Evolutionary conservation across 1,140 invertebrate genomes (phyloP).

Genomic region (Armadillidium nasatum): DNA sequence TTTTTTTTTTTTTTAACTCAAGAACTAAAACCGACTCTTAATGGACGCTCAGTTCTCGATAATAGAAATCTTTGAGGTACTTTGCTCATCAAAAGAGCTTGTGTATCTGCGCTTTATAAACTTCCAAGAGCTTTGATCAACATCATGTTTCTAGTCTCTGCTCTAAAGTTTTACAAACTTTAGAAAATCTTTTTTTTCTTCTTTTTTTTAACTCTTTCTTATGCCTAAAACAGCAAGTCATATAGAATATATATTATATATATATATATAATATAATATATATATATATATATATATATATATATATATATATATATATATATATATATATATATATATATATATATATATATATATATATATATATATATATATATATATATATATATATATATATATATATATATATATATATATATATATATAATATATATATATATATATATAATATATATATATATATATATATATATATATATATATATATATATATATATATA

Average conservation of each 20-base stretch:
- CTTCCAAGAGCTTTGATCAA: too few relatives aligned
- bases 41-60: constrained; percentile 3
- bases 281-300: constrained; percentile 15
- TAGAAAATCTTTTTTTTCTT: too few relatives aligned
- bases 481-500: constrained; percentile 11
- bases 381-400: not conserved
- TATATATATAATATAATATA: not conserved
- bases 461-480: constrained; percentile 17
- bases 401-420: not conserved
- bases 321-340: constrained; percentile 1
- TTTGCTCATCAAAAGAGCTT: not conserved
- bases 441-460: constrained; percentile 2
- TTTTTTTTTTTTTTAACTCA: too few relatives aligned
- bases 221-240: too few relatives aligned
- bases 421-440: constrained; percentile 7
- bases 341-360: constrained; percentile 13
- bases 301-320: constrained; percentile 9
- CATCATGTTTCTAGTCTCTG: too few relatives aligned
- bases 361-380: constrained; percentile 1
- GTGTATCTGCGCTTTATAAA: not conserved
- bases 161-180: too few relatives aligned
- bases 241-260: too few relatives aligned
- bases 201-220: too few relatives aligned
- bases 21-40: not conserved
- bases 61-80: constrained; percentile 1